phyloP scores from a whole-genome alignment of 2,113 vertebrate species.

The Lasiurus cinereus region DNA sequence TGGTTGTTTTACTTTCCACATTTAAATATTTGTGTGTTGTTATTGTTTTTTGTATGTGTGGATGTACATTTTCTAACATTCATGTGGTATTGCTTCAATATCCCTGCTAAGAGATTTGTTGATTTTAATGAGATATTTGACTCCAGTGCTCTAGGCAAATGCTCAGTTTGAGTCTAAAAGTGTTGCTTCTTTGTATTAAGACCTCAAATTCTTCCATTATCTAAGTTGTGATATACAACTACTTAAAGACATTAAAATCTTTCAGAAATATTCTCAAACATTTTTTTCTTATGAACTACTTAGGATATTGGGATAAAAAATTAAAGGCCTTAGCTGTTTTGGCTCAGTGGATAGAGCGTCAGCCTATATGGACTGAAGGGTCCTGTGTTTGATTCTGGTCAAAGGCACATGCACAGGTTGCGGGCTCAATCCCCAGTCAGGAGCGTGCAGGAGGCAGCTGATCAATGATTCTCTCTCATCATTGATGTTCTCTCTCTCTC shows the following conservation, averaged over 20 bases:
- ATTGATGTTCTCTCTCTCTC: too few species aligned
- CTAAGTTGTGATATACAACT: background rate
- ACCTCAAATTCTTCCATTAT: background rate
- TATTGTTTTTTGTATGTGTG: background rate
- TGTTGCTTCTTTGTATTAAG: conserved; percentile 16
- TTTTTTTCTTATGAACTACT: conserved; percentile 3
- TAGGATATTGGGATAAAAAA: background rate
- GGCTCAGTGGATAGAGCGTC: too few species aligned
- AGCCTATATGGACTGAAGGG: too few species aligned
- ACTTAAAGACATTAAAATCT: conserved; percentile 7
- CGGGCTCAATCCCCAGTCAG: too few species aligned
- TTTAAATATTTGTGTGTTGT: background rate
- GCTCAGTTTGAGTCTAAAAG: background rate
- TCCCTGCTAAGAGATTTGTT: background rate
- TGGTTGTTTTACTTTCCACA: background rate
- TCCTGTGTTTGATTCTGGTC: too few species aligned
- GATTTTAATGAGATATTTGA: conserved; percentile 23
- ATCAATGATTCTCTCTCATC: too few species aligned
- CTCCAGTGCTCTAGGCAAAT: background rate
- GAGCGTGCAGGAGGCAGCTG: too few species aligned
- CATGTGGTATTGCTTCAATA: background rate
- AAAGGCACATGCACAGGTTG: too few species aligned
- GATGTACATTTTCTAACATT: conserved; percentile 16
- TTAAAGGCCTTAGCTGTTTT: background rate
- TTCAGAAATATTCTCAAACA: background rate